These are phyloP conservation scores for Samia ricini DNA, from an alignment of 1,140 invertebrate genomes.

Conservation along the genomic window DNA sequence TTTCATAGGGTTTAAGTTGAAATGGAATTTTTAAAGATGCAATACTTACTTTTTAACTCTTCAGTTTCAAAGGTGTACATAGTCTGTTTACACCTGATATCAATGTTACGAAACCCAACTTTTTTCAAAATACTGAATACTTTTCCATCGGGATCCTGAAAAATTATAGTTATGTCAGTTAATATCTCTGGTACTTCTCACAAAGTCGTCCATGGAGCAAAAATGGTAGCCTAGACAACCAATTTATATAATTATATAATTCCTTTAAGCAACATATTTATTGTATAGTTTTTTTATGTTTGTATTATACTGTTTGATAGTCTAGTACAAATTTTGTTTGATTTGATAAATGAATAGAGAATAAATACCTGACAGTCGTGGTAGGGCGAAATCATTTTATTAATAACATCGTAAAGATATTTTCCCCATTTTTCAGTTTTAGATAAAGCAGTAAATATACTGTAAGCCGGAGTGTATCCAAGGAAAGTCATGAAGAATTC, in stretches of 20 bases:
- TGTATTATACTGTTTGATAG: too few relatives aligned
- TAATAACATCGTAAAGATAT: slow-evolving; percentile 84
- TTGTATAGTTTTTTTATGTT: too few relatives aligned
- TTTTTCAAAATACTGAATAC: neutral
- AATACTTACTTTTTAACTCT: slow-evolving; percentile 3
- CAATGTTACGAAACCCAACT: slow-evolving; percentile 3
- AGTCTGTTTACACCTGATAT: slow-evolving; percentile 4
- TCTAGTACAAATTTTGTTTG: too few relatives aligned
- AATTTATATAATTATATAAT: too few relatives aligned
- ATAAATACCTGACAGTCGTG: slow-evolving; percentile 76
- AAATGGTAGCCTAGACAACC: too few relatives aligned
- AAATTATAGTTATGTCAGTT: neutral
- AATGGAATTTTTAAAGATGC: too few relatives aligned
- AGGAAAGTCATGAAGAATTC: slow-evolving; percentile 85
- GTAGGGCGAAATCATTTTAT: slow-evolving; percentile 82
- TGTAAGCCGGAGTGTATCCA: slow-evolving; percentile 83
- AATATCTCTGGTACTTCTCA: too few relatives aligned
- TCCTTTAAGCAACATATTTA: too few relatives aligned
- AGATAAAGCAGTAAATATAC: slow-evolving; percentile 82
- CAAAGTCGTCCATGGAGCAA: too few relatives aligned
- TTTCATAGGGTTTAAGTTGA: too few relatives aligned
- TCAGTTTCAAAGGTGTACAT: neutral
- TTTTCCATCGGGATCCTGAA: slow-evolving; percentile 3
- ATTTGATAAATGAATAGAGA: too few relatives aligned
- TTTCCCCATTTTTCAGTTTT: slow-evolving; percentile 79